A percentile compares a stretch with the other conserved stretches of the same genome.
Evolutionary conservation across 2,888 invertebrate genomes (phyloP).

Genomic region (Leucania comma): DNA sequence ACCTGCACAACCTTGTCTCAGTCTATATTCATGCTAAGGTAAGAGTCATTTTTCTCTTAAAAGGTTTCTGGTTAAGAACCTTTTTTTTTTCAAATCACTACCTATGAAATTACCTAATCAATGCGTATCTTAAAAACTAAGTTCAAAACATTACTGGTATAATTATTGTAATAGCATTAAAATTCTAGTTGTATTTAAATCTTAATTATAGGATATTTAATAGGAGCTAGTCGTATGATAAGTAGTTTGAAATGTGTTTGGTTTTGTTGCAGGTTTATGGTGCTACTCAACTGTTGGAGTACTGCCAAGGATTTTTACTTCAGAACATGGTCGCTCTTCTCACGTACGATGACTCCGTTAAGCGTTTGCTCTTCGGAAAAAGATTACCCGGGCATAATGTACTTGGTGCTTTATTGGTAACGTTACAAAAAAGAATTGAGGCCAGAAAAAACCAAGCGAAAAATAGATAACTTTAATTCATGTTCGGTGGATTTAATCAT

Average conservation of each 20-base stretch:
- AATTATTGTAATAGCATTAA: not conserved
- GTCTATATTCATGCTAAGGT: slow-evolving; percentile 98
- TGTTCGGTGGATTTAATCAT: slow-evolving; percentile 27
- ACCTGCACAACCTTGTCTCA: slow-evolving; percentile 96
- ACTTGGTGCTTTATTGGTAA: slow-evolving; percentile 94
- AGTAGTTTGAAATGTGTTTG: slow-evolving; percentile 2
- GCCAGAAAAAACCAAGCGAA: slow-evolving; percentile 89
- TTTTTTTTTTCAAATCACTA: not conserved
- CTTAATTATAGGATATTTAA: not conserved
- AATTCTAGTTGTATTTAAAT: not conserved
- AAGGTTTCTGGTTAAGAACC: not conserved
- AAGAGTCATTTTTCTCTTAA: slow-evolving; percentile 31
- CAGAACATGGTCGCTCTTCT: slow-evolving; percentile 98
- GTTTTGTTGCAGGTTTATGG: slow-evolving; percentile 93
- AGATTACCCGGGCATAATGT: slow-evolving; percentile 97
- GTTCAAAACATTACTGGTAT: no score
- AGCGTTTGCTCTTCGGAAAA: slow-evolving; percentile 96
- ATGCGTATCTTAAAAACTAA: not conserved
- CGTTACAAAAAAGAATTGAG: slow-evolving; percentile 95
- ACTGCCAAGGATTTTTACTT: slow-evolving; percentile 97
- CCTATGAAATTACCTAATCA: no score
- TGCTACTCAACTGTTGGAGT: slow-evolving; percentile 96
- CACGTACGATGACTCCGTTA: slow-evolving; percentile 97
- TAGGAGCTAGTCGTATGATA: not conserved
- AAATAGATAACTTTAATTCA: slow-evolving; percentile 78